Conservation (phyloP, 2,888 invertebrate genomes). For the Philhelius pedissequus region DNA sequence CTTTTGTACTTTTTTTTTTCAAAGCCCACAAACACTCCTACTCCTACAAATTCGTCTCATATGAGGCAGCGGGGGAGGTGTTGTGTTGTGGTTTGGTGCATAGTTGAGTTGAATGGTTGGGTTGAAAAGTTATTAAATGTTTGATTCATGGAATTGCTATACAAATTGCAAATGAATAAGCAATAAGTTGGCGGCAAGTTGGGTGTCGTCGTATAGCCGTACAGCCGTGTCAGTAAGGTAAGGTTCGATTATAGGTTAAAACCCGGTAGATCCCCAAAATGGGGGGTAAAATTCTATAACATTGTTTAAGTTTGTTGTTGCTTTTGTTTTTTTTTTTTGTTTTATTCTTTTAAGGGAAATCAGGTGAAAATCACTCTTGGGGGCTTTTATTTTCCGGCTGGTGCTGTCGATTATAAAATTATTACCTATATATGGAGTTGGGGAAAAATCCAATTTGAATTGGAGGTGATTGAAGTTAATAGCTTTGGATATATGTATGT, state of each 20-base stretch:
- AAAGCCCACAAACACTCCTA: background rate
- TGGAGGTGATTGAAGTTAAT: slow-evolving; percentile 14
- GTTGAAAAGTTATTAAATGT: slow-evolving; percentile 64
- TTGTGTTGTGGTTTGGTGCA: background rate
- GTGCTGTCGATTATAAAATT: slow-evolving; percentile 24
- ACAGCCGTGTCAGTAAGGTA: background rate
- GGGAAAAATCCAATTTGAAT: slow-evolving; percentile 8
- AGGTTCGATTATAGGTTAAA: background rate
- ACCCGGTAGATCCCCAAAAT: background rate
- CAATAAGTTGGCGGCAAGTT: slow-evolving; percentile 33
- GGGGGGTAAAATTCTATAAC: background rate
- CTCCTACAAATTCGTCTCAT: background rate
- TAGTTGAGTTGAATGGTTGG: background rate
- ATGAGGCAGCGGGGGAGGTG: background rate
- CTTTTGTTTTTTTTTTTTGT: background rate
- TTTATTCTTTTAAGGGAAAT: background rate
- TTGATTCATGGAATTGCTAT: slow-evolving; percentile 59
- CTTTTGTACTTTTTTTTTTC: background rate
- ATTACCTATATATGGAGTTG: slow-evolving; percentile 9
- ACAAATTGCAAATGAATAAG: slow-evolving; percentile 62
- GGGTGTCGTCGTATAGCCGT: background rate
- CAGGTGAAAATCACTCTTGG: background rate
- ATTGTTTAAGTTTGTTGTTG: background rate
- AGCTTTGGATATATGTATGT: background rate
- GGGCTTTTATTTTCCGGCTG: slow-evolving; percentile 13